Percentiles rank a stretch among this genome's conserved stretches.
Conservation (phyloP, 2,797 vertebrate species). For the Etheostoma perlongum region DNA sequence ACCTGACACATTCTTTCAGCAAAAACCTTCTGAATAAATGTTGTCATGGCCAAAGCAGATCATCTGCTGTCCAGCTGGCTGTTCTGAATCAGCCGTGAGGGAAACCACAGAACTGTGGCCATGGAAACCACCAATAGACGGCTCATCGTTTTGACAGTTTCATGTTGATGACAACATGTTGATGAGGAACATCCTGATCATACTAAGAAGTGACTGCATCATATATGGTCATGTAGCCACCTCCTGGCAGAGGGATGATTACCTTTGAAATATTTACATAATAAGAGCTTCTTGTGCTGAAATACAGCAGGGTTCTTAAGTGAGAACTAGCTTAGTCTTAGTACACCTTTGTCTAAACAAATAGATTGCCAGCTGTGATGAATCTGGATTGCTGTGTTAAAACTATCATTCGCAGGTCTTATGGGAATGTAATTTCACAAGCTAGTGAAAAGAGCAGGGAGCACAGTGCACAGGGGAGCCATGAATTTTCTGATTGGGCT, state of each 20-base stretch:
- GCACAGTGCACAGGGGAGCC: constrained; percentile 15
- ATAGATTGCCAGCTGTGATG: constrained; percentile 47
- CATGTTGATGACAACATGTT: constrained; percentile 17
- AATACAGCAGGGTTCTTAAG: constrained; percentile 17
- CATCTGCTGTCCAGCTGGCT: constrained; percentile 63
- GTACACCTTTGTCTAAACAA: constrained; percentile 44
- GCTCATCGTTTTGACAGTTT: constrained; percentile 46
- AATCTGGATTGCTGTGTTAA: constrained; percentile 45
- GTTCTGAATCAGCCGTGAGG: constrained; percentile 49
- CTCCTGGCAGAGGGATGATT: constrained; percentile 20
- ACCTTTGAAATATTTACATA: constrained; percentile 40
- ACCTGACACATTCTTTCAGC: constrained; percentile 40
- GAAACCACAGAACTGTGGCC: constrained; percentile 37
- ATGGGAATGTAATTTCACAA: constrained; percentile 41
- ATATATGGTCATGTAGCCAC: constrained; percentile 43
- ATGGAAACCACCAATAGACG: constrained; percentile 48
- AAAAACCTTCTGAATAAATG: constrained; percentile 36
- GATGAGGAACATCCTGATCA: constrained; percentile 65
- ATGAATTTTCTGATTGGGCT: constrained; percentile 35
- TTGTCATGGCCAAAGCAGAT: constrained; percentile 26
- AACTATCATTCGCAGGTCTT: constrained; percentile 37
- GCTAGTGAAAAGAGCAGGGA: constrained; percentile 36
- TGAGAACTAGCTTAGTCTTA: constrained; percentile 11
- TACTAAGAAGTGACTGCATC: constrained; percentile 53
- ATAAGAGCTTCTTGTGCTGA: constrained; percentile 28